Evolutionary conservation across 1,140 invertebrate genomes (phyloP).

Genomic region (Druon quercuslanigerum): DNA sequence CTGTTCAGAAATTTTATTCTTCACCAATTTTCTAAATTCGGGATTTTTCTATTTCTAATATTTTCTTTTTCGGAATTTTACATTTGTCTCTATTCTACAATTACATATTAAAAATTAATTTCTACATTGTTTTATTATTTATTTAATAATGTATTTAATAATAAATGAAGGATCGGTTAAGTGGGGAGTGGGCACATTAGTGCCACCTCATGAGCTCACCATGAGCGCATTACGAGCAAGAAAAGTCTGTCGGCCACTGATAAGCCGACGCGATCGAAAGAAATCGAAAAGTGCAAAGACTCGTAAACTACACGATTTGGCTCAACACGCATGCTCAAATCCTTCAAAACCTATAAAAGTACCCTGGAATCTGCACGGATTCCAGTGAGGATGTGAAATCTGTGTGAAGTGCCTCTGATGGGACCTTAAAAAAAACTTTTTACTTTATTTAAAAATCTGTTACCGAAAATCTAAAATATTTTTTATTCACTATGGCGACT

Average conservation of each 20-base stretch:
- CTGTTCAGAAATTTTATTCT: too few species aligned
- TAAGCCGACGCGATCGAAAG: conserved; percentile 65
- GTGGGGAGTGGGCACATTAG: conserved; percentile 46
- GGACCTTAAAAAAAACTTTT: background rate
- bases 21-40: too few species aligned
- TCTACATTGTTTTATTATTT: too few species aligned
- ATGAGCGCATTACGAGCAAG: conserved; percentile 41
- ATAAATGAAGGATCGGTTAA: too few species aligned
- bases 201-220: conserved; percentile 61
- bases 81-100: too few species aligned
- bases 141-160: too few species aligned
- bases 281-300: conserved; percentile 72
- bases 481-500: conserved; percentile 13
- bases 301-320: conserved; percentile 61
- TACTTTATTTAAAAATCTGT: background rate
- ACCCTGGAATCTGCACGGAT: conserved; percentile 52
- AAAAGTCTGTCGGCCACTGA: conserved; percentile 58
- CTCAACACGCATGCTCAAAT: conserved; percentile 50
- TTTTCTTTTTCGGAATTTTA: too few species aligned
- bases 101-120: too few species aligned
- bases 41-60: too few species aligned
- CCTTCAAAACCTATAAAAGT: conserved; percentile 64
- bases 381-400: conserved; percentile 56
- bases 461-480: background rate
- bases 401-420: conserved; percentile 31